Evolutionary conservation across 2,888 invertebrate species (phyloP).

Genomic region (Eupithecia subumbrata): DNA sequence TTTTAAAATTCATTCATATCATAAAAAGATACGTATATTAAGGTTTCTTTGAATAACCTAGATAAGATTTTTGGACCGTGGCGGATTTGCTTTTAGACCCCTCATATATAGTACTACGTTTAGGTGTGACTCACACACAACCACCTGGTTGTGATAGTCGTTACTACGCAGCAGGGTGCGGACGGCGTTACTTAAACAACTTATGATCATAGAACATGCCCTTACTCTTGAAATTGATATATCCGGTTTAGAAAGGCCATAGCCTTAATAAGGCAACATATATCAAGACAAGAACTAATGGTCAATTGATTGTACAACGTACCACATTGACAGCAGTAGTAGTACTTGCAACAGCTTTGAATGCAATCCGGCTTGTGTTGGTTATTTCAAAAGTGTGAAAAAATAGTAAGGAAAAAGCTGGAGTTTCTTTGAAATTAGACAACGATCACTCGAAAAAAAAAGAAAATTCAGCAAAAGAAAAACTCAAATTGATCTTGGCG

Average conservation of each 20-base stretch:
- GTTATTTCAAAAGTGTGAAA: neutral
- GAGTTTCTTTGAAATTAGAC: neutral
- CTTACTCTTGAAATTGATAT: conserved; percentile 5
- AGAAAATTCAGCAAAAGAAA: conserved; percentile 18
- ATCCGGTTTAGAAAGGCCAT: conserved; percentile 14
- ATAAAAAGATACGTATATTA: no score
- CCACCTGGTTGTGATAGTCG: no score
- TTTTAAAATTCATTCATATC: neutral
- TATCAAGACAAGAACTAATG: conserved; percentile 1
- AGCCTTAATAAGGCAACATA: conserved; percentile 6
- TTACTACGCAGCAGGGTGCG: no score
- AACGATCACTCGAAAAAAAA: conserved; percentile 5
- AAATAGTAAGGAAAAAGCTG: neutral
- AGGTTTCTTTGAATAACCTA: no score
- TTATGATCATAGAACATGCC: neutral
- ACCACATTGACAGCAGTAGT: neutral
- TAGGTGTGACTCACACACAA: no score
- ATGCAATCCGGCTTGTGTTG: neutral
- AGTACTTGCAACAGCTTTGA: neutral
- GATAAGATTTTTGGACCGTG: no score
- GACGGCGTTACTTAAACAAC: neutral
- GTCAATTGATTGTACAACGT: neutral
- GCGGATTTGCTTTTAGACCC: no score
- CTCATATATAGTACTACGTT: no score
- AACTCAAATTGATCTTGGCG: conserved; percentile 24